These are phyloP conservation scores for Ridgeia piscesae DNA, from an alignment of 1,140 invertebrate species.

Conservation along the genomic window DNA sequence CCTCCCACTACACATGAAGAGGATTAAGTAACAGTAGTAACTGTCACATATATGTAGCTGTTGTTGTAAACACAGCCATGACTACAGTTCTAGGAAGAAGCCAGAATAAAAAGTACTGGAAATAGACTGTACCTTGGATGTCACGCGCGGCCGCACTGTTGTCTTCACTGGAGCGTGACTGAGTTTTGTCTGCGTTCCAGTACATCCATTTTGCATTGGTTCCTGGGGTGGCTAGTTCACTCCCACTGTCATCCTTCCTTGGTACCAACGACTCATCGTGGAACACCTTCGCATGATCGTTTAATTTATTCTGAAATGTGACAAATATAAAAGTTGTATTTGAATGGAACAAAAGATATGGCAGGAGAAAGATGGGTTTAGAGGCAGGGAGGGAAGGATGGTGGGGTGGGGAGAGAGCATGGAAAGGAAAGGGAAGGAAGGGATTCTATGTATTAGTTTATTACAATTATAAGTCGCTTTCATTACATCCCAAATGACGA, in stretches of 20 bases:
- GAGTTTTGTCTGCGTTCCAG: neutral
- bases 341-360: neutral
- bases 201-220: neutral
- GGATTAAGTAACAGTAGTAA: too few species aligned
- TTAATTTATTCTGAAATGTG: constrained; percentile 6
- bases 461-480: too few species aligned
- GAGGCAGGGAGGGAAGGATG: too few species aligned
- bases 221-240: neutral
- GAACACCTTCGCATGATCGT: neutral
- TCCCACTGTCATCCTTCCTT: neutral
- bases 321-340: neutral
- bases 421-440: too few species aligned
- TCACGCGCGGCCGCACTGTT: neutral
- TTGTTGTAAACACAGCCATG: neutral
- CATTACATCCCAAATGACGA: too few species aligned
- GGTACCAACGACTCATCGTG: neutral
- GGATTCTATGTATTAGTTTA: too few species aligned
- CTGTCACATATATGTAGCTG: neutral
- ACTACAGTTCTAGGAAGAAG: neutral
- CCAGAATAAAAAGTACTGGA: neutral
- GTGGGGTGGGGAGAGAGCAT: too few species aligned
- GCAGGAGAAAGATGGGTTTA: too few species aligned
- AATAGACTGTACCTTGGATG: neutral
- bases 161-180: neutral
- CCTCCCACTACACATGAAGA: too few species aligned